Evolutionary conservation across 1,140 invertebrate species (phyloP).

Genomic region (Chlorops oryzae): DNA sequence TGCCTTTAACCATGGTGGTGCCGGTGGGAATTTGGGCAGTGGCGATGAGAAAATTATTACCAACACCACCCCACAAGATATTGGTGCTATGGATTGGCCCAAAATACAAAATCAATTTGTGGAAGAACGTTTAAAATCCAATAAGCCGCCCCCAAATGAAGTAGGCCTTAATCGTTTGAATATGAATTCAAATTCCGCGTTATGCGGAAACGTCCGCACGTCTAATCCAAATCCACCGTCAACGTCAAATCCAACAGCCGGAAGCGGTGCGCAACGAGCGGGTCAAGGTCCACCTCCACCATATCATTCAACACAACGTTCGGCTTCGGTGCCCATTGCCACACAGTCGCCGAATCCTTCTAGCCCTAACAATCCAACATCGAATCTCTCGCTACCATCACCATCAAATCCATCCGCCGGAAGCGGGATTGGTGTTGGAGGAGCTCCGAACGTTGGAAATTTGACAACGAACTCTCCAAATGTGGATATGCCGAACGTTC

Average conservation of each 20-base stretch:
- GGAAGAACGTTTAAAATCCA: slow-evolving; percentile 56
- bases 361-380: slow-evolving; percentile 65
- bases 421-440: too few relatives aligned
- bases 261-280: slow-evolving; percentile 53
- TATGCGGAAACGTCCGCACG: neutral
- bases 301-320: slow-evolving; percentile 73
- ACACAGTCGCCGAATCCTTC: slow-evolving; percentile 65
- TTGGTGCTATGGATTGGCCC: slow-evolving; percentile 68
- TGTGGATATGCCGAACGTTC: slow-evolving; percentile 25
- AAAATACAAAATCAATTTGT: slow-evolving; percentile 81
- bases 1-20: too few relatives aligned
- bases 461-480: slow-evolving; percentile 59
- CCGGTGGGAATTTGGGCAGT: slow-evolving; percentile 13
- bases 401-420: slow-evolving; percentile 58
- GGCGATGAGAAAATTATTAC: neutral
- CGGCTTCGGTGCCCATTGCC: slow-evolving; percentile 76
- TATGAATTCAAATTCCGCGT: slow-evolving; percentile 14
- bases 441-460: too few relatives aligned
- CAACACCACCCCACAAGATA: neutral
- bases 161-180: neutral
- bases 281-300: slow-evolving; percentile 79
- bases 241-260: slow-evolving; percentile 37
- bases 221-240: neutral
- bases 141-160: slow-evolving; percentile 12
- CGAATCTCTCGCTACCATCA: slow-evolving; percentile 64